These are phyloP conservation scores for Yponomeuta evonymella DNA, from an alignment of 2,888 invertebrate species.

Conservation along the genomic window DNA sequence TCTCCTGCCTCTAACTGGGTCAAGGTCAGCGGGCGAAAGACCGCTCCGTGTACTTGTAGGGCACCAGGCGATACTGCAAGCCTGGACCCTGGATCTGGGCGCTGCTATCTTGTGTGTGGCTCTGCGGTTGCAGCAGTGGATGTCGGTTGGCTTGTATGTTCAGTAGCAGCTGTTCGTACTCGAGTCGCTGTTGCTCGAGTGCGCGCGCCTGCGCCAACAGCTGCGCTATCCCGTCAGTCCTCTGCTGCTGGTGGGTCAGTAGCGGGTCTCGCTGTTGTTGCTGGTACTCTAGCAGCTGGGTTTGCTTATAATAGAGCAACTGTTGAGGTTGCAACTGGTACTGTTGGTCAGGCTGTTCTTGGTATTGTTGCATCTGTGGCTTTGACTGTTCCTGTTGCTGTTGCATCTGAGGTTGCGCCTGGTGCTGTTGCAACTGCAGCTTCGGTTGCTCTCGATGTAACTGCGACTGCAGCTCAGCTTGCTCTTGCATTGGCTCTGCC, in stretches of 20 bases:
- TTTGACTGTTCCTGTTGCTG: slow-evolving; percentile 20
- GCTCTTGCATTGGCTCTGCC: slow-evolving; percentile 4
- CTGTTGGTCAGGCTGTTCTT: slow-evolving; percentile 24
- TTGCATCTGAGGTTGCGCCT: slow-evolving; percentile 24
- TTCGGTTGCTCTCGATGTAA: neutral
- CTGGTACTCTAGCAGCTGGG: slow-evolving; percentile 25
- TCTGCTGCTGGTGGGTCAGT: slow-evolving; percentile 24
- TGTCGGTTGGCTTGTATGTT: slow-evolving; percentile 24
- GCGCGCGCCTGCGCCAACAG: neutral
- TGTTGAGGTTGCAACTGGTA: slow-evolving; percentile 26
- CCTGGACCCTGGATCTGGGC: slow-evolving; percentile 27
- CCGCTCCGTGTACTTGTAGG: slow-evolving; percentile 26
- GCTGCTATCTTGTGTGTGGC: neutral
- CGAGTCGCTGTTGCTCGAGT: slow-evolving; percentile 31
- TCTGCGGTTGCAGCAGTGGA: neutral
- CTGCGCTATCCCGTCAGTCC: slow-evolving; percentile 20
- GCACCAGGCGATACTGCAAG: slow-evolving; percentile 39
- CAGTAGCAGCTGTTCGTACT: slow-evolving; percentile 28
- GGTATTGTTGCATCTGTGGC: slow-evolving; percentile 24
- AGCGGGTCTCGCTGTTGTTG: slow-evolving; percentile 23
- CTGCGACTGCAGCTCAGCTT: neutral
- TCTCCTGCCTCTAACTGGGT: slow-evolving; percentile 47
- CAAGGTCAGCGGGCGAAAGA: slow-evolving; percentile 55
- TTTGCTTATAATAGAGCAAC: slow-evolving; percentile 18
- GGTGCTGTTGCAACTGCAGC: slow-evolving; percentile 13